Evolutionary conservation across 2,888 invertebrate species (phyloP).

Genomic region (Lottia gigantea): DNA sequence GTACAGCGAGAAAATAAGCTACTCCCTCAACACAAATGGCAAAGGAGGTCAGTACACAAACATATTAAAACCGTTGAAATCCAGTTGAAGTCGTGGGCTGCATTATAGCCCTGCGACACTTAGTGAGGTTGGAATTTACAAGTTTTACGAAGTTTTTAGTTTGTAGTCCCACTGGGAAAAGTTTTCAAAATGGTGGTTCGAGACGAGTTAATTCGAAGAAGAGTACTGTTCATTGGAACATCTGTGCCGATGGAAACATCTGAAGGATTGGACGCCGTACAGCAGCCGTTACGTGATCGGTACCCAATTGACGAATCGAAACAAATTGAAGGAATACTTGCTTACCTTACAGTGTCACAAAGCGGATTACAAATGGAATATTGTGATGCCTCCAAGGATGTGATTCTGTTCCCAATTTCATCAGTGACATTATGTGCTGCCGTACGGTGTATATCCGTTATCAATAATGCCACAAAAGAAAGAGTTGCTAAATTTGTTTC

Average conservation of each 20-base stretch:
- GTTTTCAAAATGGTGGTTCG: conserved; percentile 35
- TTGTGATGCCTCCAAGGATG: conserved; percentile 71
- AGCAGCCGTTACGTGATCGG: conserved; percentile 58
- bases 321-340: conserved; percentile 68
- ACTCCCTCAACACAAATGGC: conserved; percentile 26
- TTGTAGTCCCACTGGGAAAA: too few species aligned
- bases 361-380: conserved; percentile 94
- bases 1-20: conserved; percentile 8
- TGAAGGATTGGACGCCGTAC: conserved; percentile 63
- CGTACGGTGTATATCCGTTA: conserved; percentile 55
- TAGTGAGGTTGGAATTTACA: too few species aligned
- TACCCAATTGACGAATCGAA: conserved; percentile 53
- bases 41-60: conserved; percentile 20
- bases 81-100: background rate
- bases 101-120: background rate
- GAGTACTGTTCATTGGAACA: conserved; percentile 67
- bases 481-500: conserved; percentile 57
- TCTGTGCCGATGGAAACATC: conserved; percentile 63
- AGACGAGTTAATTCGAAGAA: conserved; percentile 44
- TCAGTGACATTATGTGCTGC: conserved; percentile 65
- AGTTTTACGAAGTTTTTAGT: too few species aligned
- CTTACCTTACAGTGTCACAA: conserved; percentile 97
- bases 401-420: conserved; percentile 64
- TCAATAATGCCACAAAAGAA: conserved; percentile 48
- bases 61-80: background rate